These are phyloP conservation scores for Hirtodrosophila alboralis DNA, from an alignment of 2,888 invertebrate genomes.

Conservation along the genomic window DNA sequence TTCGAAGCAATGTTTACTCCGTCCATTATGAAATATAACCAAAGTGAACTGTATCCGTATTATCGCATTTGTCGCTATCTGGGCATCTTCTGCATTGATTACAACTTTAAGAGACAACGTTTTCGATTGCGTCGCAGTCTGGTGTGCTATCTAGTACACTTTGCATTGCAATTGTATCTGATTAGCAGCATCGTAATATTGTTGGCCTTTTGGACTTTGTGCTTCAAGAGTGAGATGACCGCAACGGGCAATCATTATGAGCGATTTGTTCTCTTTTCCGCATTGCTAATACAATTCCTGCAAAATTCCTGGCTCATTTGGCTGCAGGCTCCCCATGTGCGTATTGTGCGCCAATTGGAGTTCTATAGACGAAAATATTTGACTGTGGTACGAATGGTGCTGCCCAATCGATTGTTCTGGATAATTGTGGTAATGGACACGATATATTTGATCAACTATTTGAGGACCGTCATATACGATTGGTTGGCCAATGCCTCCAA, in stretches of 20 bases:
- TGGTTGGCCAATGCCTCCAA: conserved; percentile 39
- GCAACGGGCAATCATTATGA: conserved; percentile 66
- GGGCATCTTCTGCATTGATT: conserved; percentile 64
- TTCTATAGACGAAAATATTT: conserved; percentile 43
- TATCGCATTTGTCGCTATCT: conserved; percentile 64
- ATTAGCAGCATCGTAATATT: conserved; percentile 39
- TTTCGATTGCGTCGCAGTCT: conserved; percentile 51
- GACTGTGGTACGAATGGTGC: conserved; percentile 1
- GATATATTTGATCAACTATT: conserved; percentile 47
- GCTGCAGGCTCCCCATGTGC: conserved; percentile 54
- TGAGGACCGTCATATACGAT: conserved; percentile 18
- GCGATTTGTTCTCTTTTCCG: conserved; percentile 51
- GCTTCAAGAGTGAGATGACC: conserved; percentile 45
- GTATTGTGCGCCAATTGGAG: conserved; percentile 56
- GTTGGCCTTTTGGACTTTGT: conserved; percentile 36
- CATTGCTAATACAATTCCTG: conserved; percentile 49
- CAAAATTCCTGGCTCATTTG: conserved; percentile 66
- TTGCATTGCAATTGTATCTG: conserved; percentile 49
- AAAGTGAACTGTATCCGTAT: conserved; percentile 50
- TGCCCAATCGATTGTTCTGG: conserved; percentile 49
- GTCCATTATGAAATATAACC: conserved; percentile 28
- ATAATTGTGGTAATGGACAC: conserved; percentile 37
- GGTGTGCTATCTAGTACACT: conserved; percentile 54
- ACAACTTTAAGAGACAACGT: conserved; percentile 30
- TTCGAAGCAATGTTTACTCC: too few species aligned